Evolutionary conservation across 2,797 vertebrate genomes (phyloP).

Genomic region (Cephalopachus bancanus): DNA sequence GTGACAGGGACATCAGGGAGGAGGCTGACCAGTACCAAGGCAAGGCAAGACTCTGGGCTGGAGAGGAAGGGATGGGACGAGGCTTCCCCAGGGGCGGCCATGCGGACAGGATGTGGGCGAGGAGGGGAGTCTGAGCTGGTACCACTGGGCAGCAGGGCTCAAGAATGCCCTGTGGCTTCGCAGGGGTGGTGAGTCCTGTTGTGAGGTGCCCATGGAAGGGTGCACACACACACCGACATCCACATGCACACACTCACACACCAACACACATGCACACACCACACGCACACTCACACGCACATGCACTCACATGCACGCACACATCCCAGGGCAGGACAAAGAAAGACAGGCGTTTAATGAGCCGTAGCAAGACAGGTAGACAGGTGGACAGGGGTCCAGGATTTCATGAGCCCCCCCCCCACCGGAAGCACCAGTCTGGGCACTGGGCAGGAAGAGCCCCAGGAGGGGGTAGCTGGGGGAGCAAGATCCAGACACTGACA

Average conservation of each 20-base stretch:
- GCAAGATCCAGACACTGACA: neutral
- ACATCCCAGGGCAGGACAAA: neutral
- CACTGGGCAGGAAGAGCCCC: neutral
- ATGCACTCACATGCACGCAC: neutral
- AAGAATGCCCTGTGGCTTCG: neutral
- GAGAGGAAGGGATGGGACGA: neutral
- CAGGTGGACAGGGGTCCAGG: neutral
- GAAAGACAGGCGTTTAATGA: neutral
- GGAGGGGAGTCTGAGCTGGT: neutral
- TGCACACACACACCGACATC: no score
- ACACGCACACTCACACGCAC: neutral
- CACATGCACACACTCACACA: no score
- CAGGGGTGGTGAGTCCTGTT: neutral
- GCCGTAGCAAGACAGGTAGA: neutral
- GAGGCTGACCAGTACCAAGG: neutral
- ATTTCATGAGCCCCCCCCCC: neutral
- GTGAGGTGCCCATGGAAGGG: neutral
- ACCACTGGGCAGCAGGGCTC: fast-evolving
- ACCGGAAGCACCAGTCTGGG: neutral
- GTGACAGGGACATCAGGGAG: neutral
- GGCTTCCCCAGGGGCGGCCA: neutral
- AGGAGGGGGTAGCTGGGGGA: neutral
- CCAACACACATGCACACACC: neutral
- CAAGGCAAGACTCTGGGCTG: neutral
- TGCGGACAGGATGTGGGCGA: neutral